phyloP scores from a whole-genome alignment of 2,113 vertebrate species.

The Cryptomyrus ogoouensis region DNA sequence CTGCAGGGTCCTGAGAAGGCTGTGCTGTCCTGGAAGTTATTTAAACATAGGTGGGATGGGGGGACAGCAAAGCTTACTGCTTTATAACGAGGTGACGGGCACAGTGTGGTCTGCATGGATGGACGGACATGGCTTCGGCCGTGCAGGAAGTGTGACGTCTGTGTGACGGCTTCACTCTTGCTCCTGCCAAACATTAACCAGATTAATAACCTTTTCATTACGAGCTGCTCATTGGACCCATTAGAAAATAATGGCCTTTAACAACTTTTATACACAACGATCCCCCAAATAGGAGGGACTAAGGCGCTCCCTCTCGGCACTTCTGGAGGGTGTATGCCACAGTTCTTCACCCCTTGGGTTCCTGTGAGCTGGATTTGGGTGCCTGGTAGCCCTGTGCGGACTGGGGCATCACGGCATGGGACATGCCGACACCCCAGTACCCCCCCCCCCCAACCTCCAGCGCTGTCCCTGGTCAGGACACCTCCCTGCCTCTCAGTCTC shows the following conservation, averaged over 20 bases:
- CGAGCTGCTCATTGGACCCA: constrained; percentile 47
- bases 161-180: constrained; percentile 46
- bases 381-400: neutral
- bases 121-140: neutral
- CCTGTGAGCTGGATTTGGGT: neutral
- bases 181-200: constrained; percentile 50
- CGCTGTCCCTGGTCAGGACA: neutral
- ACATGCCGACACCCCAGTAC: neutral
- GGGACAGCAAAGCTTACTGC: neutral
- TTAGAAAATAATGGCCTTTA: constrained; percentile 34
- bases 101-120: neutral
- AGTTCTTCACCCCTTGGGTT: neutral
- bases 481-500: neutral
- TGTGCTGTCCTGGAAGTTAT: no score
- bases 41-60: neutral
- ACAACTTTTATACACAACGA: constrained; percentile 17
- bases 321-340: neutral
- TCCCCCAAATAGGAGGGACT: constrained; percentile 1
- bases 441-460: neutral
- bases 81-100: constrained; percentile 33
- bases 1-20: neutral
- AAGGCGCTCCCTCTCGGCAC: no score
- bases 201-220: constrained; percentile 59
- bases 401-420: neutral
- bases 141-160: constrained; percentile 43